Percentiles rank a stretch among this genome's conserved stretches.
phyloP scores from a whole-genome alignment of 2,797 vertebrate genomes.

The Paratrypauchen microcephalus region DNA sequence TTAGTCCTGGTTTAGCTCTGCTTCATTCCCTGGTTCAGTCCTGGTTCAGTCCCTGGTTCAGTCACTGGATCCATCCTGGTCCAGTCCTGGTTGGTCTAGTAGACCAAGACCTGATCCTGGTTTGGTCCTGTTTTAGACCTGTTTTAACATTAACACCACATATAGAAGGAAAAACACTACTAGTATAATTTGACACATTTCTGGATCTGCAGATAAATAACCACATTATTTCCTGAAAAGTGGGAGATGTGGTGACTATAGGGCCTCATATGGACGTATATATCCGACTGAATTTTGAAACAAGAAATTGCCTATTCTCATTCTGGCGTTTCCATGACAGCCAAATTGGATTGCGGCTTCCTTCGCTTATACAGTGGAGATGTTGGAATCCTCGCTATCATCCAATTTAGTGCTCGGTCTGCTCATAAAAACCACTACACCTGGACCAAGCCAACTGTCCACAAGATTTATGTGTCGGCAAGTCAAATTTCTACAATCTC shows the following conservation, averaged over 20 bases:
- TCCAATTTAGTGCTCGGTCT: slow-evolving; percentile 61
- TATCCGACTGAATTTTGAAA: slow-evolving; percentile 15
- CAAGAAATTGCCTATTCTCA: slow-evolving; percentile 38
- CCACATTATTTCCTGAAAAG: too few relatives aligned
- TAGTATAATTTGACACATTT: too few relatives aligned
- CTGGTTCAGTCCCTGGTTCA: too few relatives aligned
- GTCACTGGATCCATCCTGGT: too few relatives aligned
- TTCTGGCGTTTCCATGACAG: slow-evolving; percentile 25
- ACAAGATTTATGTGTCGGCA: slow-evolving; percentile 70
- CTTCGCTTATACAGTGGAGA: slow-evolving; percentile 24
- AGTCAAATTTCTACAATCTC: slow-evolving; percentile 58
- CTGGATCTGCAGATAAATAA: too few relatives aligned
- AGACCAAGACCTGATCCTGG: too few relatives aligned
- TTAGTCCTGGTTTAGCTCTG: too few relatives aligned
- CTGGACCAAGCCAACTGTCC: slow-evolving; percentile 65
- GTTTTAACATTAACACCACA: too few relatives aligned
- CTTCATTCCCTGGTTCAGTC: too few relatives aligned
- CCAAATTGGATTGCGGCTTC: slow-evolving; percentile 55
- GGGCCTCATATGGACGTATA: neutral
- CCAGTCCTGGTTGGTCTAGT: too few relatives aligned
- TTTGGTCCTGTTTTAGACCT: too few relatives aligned
- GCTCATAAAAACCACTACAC: slow-evolving; percentile 47
- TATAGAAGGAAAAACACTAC: too few relatives aligned
- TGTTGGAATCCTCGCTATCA: slow-evolving; percentile 51
- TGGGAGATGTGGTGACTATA: neutral